Evolutionary conservation across 35 echinoderm and acorn worm genomes (phyloP).

Genomic region (Chiridota heheva): DNA sequence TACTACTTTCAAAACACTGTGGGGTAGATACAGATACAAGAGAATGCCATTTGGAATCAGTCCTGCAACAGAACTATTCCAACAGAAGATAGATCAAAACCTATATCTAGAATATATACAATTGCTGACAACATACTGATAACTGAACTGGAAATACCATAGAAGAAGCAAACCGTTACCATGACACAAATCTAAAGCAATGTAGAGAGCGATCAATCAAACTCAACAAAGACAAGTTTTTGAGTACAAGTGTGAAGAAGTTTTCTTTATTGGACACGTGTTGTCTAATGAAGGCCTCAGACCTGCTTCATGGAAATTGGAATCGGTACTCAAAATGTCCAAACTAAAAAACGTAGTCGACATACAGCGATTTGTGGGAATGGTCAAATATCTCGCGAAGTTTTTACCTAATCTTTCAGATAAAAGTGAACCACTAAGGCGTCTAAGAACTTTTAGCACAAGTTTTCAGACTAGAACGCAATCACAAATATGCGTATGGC

Average conservation of each 20-base stretch:
- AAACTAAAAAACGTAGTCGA: no score
- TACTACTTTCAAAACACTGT: constrained; percentile 36
- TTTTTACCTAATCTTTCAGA: constrained; percentile 56
- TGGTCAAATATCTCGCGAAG: constrained; percentile 63
- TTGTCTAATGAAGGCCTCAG: neutral
- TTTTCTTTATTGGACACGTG: neutral
- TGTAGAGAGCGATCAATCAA: constrained; percentile 31
- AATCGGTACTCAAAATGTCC: no score
- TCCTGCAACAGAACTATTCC: constrained; percentile 43
- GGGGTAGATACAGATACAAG: constrained; percentile 22
- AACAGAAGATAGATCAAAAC: constrained; percentile 43
- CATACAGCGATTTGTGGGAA: constrained; percentile 56
- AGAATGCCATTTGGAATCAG: constrained; percentile 41
- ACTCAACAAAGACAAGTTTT: constrained; percentile 33
- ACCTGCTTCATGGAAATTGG: no score
- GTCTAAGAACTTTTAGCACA: constrained; percentile 65
- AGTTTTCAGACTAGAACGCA: constrained; percentile 62
- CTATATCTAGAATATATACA: constrained; percentile 18
- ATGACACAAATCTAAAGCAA: neutral
- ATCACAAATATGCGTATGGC: constrained; percentile 69
- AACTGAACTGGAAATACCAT: constrained; percentile 17
- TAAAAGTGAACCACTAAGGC: constrained; percentile 48
- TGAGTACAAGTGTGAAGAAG: no score
- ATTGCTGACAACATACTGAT: constrained; percentile 49
- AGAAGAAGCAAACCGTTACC: constrained; percentile 24